phyloP scores from a whole-genome alignment of 1,140 invertebrate genomes.

The Drosophila aff. region DNA sequence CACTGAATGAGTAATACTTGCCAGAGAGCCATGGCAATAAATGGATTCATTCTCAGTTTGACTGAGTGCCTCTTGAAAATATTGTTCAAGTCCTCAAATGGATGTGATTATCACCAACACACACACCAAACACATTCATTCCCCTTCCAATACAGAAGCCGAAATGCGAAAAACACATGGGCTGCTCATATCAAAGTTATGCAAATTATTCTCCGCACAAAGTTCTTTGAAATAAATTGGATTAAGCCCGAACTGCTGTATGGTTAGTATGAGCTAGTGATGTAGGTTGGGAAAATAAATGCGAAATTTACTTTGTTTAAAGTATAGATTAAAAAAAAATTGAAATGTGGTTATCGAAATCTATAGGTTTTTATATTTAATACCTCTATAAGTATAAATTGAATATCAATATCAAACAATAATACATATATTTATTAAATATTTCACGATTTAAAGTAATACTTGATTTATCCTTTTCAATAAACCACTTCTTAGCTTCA shows the following conservation, averaged over 20 bases:
- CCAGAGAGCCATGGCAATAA: constrained; percentile 27
- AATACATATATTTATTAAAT: too few relatives aligned
- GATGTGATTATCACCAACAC: constrained; percentile 32
- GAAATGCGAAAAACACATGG: constrained; percentile 16
- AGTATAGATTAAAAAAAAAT: too few relatives aligned
- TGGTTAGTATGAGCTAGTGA: constrained; percentile 1
- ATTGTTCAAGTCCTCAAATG: constrained; percentile 43
- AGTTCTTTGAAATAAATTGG: constrained; percentile 61
- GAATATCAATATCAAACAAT: too few relatives aligned
- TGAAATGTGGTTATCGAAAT: too few relatives aligned
- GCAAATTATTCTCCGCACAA: constrained; percentile 47
- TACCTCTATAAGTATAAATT: too few relatives aligned
- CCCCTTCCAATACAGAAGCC: neutral
- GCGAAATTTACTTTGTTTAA: neutral
- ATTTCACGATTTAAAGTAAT: too few relatives aligned
- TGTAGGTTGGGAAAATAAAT: neutral
- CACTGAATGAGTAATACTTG: constrained; percentile 42
- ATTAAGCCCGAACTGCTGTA: constrained; percentile 32
- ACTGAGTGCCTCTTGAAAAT: constrained; percentile 49
- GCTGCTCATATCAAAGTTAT: constrained; percentile 59
- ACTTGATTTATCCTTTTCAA: too few relatives aligned
- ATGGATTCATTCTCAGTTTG: constrained; percentile 38
- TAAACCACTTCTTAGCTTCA: too few relatives aligned
- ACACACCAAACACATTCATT: neutral
- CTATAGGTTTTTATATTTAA: too few relatives aligned